These are phyloP conservation scores for Fragum fragum DNA, from an alignment of 2,888 invertebrate genomes.

Conservation along the genomic window DNA sequence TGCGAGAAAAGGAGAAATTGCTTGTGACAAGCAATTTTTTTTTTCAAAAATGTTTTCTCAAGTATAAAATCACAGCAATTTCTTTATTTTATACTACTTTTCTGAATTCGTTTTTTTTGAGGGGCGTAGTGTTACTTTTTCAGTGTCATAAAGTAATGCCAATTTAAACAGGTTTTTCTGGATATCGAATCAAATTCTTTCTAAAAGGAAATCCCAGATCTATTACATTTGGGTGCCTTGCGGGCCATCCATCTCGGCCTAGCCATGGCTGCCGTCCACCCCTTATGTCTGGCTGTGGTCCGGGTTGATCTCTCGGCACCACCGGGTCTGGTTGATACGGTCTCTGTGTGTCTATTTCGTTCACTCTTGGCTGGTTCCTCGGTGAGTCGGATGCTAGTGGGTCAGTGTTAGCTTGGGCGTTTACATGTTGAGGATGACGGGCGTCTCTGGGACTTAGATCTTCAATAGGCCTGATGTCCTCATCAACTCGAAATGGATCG, in stretches of 20 bases:
- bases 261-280: slow-evolving; percentile 10
- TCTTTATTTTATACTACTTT: no score
- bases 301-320: neutral
- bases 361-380: neutral
- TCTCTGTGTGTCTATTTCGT: neutral
- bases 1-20: no score
- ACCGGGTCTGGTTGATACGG: neutral
- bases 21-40: no score
- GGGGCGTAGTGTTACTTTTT: no score
- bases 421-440: neutral
- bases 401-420: neutral
- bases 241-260: slow-evolving; percentile 14
- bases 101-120: no score
- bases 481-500: slow-evolving; percentile 1
- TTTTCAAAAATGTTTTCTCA: no score
- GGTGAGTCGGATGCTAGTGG: neutral
- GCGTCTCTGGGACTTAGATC: neutral
- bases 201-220: no score
- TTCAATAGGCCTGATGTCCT: slow-evolving; percentile 4
- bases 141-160: no score
- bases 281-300: neutral
- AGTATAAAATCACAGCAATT: no score
- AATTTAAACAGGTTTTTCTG: no score
- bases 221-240: slow-evolving; percentile 10
- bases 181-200: no score